Base-by-base conservation (phyloP, 2,797 vertebrate species). In the Rhodeus uyekii region DNA sequence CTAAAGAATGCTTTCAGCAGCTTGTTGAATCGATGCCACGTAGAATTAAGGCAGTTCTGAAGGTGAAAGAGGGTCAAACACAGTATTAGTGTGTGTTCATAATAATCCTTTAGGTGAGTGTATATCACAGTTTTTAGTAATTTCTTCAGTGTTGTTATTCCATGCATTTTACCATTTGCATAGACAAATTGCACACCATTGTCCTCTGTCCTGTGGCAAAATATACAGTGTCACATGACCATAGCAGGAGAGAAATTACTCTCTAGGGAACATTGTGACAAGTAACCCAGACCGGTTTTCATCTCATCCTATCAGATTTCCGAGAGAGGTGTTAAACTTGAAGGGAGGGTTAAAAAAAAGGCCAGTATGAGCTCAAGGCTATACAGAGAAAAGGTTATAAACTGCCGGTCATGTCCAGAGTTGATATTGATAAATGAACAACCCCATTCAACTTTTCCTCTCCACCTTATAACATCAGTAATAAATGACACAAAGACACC, bases 321-420 rank as follows among this genome's bases (percentile, higher is more conserved):
- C n/a, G 19, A 60, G 77, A 74, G 81, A 91, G 88, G 85, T 89
- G 88, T 90, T 87, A 93, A 76, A 92, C 90, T 85, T 86, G 88
- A 89, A 90, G 87, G 84, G 24, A 88, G 83, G 88, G 87, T 88
- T n/a, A n/a, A 48, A 91, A 90, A 90, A 89, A 82, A 89, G 81
- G 84, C 78, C 87, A 79, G 84, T 65, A 71, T 84, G 72, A 67
- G 83, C 88, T 90, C 83, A 88, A 39, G 81, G 78, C 71, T 79
- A 60, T 74, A 74, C 8, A 42, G 44, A 74, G 32, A 32, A 63
- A 67, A 78, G 73, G 14, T 68, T 86, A 61, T 5, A 83, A 84
- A 86, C 61, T 75, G 27, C 36, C 61, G 53, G 55, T 78, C 81
- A 87, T 81, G 82, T 86, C 83, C 72, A 75, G 24, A 63, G 61